Base-by-base conservation (phyloP, 2,888 invertebrate genomes). In the Caenorhabditis afra region DNA sequence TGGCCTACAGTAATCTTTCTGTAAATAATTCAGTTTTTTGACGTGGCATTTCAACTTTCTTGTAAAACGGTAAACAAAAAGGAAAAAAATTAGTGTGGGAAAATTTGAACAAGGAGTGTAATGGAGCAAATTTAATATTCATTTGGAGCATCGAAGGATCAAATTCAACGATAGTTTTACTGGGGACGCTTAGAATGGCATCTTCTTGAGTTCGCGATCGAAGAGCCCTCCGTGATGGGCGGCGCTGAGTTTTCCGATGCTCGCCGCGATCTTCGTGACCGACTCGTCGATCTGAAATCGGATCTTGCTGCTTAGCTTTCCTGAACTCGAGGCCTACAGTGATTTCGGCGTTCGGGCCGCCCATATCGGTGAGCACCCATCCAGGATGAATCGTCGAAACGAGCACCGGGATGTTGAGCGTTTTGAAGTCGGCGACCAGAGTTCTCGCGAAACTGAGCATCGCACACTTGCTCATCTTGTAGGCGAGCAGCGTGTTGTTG, bases 351-450 rank as follows among this genome's bases (percentile, higher is more conserved):
- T 75, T 66, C 0, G 58, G n/a, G 39, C 79, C 79, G 12, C 79
- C 79, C 79, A 79, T 75, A 7, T 79, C 75, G 1, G 79, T 75
- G 12, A 65, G 65, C 18, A 79, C 79, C 79, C 79, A 79, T 70
- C 79, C 79, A 5, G 79, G 79, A 59, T 75, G 75, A 62, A 79
- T 53, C 5, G 45, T 61, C 4, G 79, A 61, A 10, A 75, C 55
- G 14, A 79, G 47, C 1, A 79, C 62, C 18, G 74, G 75, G 39
- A 79, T 65, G 7, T 74, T 53, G 8, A 35, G 29, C 16, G 22
- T 50, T 18, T 68, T 79, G 62, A 74, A 74, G 35, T 79, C 79
- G 5, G 57, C 59, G 10, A 70, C 68, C 61, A 79, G 16, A 7
- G 74, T 50, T 12, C 70, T 45, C 1, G 79, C 65, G 39, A 75